Percentiles rank a stretch among this genome's conserved stretches.
Evolutionary conservation across 2,888 invertebrate species (phyloP).

Genomic region (Agrotis ipsilon): DNA sequence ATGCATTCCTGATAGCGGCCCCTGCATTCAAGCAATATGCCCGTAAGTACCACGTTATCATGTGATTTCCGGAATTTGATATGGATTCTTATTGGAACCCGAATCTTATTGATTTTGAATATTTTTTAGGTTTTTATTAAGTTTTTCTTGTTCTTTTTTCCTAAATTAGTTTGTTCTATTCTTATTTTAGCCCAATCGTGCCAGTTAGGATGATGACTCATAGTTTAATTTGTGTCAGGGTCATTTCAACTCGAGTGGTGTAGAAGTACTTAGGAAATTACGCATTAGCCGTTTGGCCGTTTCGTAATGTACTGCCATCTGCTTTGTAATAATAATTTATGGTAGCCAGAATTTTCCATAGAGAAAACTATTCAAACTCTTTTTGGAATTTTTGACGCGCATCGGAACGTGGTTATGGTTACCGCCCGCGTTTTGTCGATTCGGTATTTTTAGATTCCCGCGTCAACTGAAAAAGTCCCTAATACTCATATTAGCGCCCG

Average conservation of each 20-base stretch:
- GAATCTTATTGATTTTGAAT: constrained; percentile 30
- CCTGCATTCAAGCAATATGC: constrained; percentile 79
- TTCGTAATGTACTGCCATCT: constrained; percentile 62
- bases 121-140: constrained; percentile 4
- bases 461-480: constrained; percentile 4
- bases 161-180: constrained; percentile 19
- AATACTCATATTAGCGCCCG: neutral
- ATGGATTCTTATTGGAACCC: constrained; percentile 55
- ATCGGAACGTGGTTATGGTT: constrained; percentile 31
- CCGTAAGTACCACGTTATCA: constrained; percentile 83
- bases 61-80: constrained; percentile 78
- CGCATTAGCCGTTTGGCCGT: constrained; percentile 64
- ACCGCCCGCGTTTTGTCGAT: constrained; percentile 47
- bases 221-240: constrained; percentile 76
- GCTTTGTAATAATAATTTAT: constrained; percentile 38
- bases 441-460: constrained; percentile 55
- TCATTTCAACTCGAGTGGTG: constrained; percentile 64
- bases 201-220: constrained; percentile 62
- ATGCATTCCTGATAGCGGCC: constrained; percentile 72
- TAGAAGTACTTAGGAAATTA: constrained; percentile 63
- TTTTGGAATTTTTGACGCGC: constrained; percentile 9
- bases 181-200: constrained; percentile 33
- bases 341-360: constrained; percentile 22
- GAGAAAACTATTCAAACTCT: neutral
- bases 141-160: constrained; percentile 33